Percentiles rank a stretch among this genome's conserved stretches.
phyloP scores from a whole-genome alignment of 2,113 vertebrate species.

The Casuarius casuarius region DNA sequence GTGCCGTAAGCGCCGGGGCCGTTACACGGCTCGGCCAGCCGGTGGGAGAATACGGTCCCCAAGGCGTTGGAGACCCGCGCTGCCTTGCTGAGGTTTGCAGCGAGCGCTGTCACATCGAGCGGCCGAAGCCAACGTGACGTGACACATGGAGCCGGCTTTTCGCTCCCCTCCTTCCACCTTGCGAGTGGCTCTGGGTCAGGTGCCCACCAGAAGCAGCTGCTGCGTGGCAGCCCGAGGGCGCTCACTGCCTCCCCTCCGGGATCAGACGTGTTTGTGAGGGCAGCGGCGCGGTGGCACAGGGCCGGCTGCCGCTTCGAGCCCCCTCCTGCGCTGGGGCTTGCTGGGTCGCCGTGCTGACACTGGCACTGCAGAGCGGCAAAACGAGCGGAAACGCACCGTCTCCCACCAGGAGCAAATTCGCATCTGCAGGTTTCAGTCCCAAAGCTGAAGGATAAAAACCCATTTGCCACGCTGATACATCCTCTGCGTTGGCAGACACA shows the following conservation, averaged over 20 bases:
- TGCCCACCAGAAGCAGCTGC: background rate
- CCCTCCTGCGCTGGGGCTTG: background rate
- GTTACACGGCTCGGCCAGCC: background rate
- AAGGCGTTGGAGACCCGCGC: rapidly evolving
- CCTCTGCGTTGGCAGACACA: background rate
- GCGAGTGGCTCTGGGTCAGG: rapidly evolving
- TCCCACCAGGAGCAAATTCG: background rate
- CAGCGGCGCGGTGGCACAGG: rapidly evolving
- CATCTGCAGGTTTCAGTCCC: rapidly evolving
- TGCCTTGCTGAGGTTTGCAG: background rate
- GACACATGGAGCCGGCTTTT: rapidly evolving
- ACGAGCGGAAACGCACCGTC: rapidly evolving
- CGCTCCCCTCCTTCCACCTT: rapidly evolving
- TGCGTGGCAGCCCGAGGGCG: background rate
- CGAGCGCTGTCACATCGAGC: background rate
- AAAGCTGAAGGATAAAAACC: background rate
- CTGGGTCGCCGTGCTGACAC: rapidly evolving
- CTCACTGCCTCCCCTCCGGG: background rate
- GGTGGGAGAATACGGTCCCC: background rate
- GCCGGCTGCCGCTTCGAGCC: background rate
- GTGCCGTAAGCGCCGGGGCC: rapidly evolving
- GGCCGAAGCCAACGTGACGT: background rate
- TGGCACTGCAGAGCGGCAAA: background rate
- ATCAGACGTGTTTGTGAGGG: background rate
- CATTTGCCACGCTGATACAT: background rate